Percentiles rank a stretch among this genome's conserved stretches.
Evolutionary conservation across 2,113 vertebrate genomes (phyloP).

Genomic region (Spheniscus mendiculus): DNA sequence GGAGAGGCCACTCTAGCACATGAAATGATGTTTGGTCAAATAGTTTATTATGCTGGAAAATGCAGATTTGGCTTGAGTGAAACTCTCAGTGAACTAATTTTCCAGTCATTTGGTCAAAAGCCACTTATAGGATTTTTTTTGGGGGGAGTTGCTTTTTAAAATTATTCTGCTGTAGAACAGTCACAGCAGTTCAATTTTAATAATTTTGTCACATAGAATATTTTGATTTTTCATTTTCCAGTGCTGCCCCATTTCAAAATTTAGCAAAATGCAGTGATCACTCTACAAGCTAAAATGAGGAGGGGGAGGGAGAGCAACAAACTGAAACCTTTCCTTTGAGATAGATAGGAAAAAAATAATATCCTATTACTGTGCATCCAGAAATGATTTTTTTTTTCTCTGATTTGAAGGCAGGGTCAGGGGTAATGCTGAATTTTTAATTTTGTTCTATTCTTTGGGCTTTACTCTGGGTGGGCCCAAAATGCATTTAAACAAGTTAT

Average conservation of each 20-base stretch:
- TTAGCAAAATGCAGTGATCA: neutral
- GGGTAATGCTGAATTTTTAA: neutral
- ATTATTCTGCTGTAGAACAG: neutral
- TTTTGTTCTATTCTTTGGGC: neutral
- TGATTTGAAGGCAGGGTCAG: neutral
- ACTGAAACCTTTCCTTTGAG: neutral
- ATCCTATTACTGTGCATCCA: neutral
- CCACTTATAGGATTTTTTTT: neutral
- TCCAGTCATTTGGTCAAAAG: neutral
- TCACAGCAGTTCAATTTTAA: neutral
- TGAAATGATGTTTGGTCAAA: neutral
- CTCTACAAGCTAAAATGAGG: neutral
- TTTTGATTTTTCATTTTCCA: slow-evolving; percentile 6
- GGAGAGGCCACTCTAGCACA: neutral
- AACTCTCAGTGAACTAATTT: neutral
- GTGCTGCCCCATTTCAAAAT: neutral
- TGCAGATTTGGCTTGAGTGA: neutral
- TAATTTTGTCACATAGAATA: neutral
- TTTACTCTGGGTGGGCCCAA: neutral
- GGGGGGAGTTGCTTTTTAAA: neutral
- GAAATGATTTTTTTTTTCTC: neutral
- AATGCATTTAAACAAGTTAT: slow-evolving; percentile 2
- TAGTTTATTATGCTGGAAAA: neutral
- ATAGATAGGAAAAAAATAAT: neutral
- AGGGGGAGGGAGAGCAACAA: neutral